phyloP scores from a whole-genome alignment of 2,113 vertebrate species.

The Neodontobutis hainanensis region DNA sequence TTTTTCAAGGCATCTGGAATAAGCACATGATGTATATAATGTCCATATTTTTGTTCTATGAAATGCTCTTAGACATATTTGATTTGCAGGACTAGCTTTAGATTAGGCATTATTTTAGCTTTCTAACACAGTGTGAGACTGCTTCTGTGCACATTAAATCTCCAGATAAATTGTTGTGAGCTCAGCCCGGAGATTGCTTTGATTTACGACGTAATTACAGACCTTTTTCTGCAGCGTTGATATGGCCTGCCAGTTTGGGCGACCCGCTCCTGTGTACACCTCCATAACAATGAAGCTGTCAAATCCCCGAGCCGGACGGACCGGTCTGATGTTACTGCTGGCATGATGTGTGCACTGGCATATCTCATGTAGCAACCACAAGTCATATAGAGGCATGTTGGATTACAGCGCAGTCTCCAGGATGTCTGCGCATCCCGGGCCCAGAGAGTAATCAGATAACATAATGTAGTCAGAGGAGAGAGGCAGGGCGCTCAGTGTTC shows the following conservation, averaged over 20 bases:
- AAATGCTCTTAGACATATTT: too few species aligned
- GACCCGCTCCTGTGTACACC: conserved; percentile 43
- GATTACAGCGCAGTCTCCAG: conserved; percentile 77
- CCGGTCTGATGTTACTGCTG: conserved; percentile 67
- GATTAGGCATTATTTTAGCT: too few species aligned
- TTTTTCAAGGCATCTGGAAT: too few species aligned
- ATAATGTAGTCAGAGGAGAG: conserved; percentile 70
- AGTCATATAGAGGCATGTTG: conserved; percentile 75
- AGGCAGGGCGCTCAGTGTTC: conserved; percentile 43
- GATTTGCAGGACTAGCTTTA: too few species aligned
- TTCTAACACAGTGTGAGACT: conserved; percentile 41
- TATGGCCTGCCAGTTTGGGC: conserved; percentile 50
- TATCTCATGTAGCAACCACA: conserved; percentile 78
- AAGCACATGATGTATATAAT: too few species aligned
- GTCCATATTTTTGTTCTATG: too few species aligned
- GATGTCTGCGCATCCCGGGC: conserved; percentile 63
- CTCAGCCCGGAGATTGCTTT: conserved; percentile 64
- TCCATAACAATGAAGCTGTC: conserved; percentile 70
- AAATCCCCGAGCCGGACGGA: conserved; percentile 59
- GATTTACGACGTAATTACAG: conserved; percentile 71
- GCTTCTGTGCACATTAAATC: conserved; percentile 62
- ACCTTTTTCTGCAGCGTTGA: conserved; percentile 54
- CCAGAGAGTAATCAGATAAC: conserved; percentile 76
- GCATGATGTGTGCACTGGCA: conserved; percentile 69
- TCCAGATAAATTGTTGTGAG: conserved; percentile 66